Evolutionary conservation across 2,113 vertebrate genomes (phyloP).

Genomic region (Megaceryle torquata): DNA sequence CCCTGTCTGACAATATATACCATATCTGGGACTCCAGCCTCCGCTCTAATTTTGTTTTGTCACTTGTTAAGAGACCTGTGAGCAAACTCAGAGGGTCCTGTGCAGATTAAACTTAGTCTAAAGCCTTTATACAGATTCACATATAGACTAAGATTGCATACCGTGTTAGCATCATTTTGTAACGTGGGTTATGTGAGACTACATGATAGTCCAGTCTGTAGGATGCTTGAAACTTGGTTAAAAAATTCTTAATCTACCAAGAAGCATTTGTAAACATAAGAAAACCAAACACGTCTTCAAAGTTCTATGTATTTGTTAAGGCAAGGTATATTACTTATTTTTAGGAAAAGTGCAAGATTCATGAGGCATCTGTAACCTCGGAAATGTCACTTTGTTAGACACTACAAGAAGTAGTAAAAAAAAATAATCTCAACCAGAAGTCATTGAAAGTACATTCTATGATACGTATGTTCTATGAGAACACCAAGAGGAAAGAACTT

Average conservation of each 20-base stretch:
- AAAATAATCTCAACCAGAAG: not conserved
- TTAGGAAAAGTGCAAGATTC: not conserved
- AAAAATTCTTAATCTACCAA: not conserved
- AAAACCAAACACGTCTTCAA: not conserved
- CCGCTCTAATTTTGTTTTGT: not conserved
- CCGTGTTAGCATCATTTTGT: not conserved
- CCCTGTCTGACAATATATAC: not conserved
- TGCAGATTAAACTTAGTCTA: not conserved
- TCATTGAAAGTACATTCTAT: not conserved
- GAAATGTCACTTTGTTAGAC: not conserved
- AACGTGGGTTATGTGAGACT: not conserved
- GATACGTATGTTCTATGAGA: not conserved
- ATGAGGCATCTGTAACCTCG: not conserved
- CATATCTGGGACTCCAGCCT: not conserved
- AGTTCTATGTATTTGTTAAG: not conserved
- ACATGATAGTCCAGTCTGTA: not conserved
- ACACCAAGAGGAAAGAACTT: not conserved
- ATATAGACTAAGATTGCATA: not conserved
- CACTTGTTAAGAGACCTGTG: rapidly evolving
- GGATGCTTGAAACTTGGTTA: not conserved
- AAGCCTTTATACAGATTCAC: not conserved
- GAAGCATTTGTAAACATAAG: not conserved
- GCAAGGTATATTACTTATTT: not conserved
- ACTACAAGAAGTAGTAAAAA: not conserved
- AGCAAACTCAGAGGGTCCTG: not conserved